phyloP scores from a whole-genome alignment of 2,888 invertebrate genomes.

The Chironomus riparius region DNA sequence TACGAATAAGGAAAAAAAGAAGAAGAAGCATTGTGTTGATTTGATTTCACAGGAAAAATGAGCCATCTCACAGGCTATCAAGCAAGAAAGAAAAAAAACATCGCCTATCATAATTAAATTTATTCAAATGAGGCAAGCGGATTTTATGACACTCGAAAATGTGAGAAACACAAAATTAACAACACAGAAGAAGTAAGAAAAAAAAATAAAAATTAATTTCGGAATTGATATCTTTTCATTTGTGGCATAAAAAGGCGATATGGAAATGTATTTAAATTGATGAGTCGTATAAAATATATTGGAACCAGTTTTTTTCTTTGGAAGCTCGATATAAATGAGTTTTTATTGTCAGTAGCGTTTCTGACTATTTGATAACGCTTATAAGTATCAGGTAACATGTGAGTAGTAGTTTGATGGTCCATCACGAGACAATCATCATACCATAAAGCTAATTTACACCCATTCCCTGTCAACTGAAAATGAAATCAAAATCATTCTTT shows the following conservation, averaged over 20 bases:
- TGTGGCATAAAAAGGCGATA: slow-evolving; percentile 11
- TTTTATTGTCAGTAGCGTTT: slow-evolving; percentile 23
- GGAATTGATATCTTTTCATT: slow-evolving; percentile 16
- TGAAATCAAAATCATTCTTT: not conserved
- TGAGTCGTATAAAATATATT: not conserved
- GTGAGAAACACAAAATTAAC: slow-evolving; percentile 27
- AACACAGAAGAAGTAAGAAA: not conserved
- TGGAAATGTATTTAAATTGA: slow-evolving; percentile 22
- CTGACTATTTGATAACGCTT: not conserved
- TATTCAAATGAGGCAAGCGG: slow-evolving; percentile 22
- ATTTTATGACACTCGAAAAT: slow-evolving; percentile 22
- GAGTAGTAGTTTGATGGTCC: not conserved
- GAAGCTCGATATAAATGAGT: not conserved
- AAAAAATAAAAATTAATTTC: slow-evolving; percentile 26
- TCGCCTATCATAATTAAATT: slow-evolving; percentile 25
- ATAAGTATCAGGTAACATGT: not conserved
- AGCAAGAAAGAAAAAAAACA: not conserved
- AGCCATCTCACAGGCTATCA: slow-evolving; percentile 1
- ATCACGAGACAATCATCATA: not conserved
- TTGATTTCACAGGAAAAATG: slow-evolving; percentile 18
- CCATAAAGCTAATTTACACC: slow-evolving; percentile 23
- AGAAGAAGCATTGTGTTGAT: not conserved
- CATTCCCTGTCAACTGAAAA: not conserved
- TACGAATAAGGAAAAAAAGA: not conserved
- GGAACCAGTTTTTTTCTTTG: not conserved